Evolutionary conservation across 2,113 vertebrate species (phyloP).

Genomic region (Setophaga petechia): DNA sequence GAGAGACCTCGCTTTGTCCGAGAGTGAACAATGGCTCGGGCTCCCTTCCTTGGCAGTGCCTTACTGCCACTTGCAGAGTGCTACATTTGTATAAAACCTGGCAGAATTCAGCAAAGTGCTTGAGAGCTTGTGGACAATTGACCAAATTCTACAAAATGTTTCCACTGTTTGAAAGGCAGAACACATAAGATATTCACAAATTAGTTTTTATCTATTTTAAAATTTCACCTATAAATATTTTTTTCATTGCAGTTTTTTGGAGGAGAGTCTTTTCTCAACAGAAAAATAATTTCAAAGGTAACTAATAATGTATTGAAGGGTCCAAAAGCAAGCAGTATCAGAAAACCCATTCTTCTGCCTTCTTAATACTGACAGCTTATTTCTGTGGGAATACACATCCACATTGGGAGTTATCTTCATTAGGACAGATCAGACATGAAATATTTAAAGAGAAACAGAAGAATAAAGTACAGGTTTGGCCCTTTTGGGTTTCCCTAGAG

Average conservation of each 20-base stretch:
- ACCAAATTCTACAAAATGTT: background rate
- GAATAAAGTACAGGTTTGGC: background rate
- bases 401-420: background rate
- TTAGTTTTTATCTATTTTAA: background rate
- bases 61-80: background rate
- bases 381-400: background rate
- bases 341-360: background rate
- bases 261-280: background rate
- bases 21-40: rapidly evolving
- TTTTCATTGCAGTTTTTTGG: background rate
- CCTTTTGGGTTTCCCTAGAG: background rate
- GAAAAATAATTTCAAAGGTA: background rate
- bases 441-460: background rate
- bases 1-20: background rate
- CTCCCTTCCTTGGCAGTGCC: background rate
- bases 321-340: background rate
- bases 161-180: background rate
- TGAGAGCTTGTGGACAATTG: background rate
- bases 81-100: background rate
- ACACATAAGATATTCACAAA: background rate
- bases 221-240: background rate
- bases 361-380: background rate
- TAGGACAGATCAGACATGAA: background rate
- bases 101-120: background rate
- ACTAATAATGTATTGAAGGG: background rate